phyloP scores from a whole-genome alignment of 2,888 invertebrate genomes.

The Resseliella maxima region DNA sequence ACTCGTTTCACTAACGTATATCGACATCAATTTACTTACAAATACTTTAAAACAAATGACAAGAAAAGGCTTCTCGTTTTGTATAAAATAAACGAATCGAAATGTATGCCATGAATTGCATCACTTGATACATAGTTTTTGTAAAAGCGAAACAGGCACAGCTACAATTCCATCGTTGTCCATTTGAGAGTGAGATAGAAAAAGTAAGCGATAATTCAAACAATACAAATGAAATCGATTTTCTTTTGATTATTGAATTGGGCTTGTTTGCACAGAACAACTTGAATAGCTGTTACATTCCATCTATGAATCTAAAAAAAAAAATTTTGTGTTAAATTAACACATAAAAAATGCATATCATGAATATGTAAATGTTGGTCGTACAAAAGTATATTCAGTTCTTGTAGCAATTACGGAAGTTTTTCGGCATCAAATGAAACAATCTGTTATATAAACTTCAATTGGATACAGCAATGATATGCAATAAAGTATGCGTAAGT shows the following conservation, averaged over 20 bases:
- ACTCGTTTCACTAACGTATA: neutral
- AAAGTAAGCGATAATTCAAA: too few relatives aligned
- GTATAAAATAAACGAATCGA: neutral
- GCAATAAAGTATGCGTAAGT: neutral
- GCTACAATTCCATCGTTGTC: too few relatives aligned
- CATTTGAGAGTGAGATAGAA: too few relatives aligned
- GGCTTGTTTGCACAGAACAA: too few relatives aligned
- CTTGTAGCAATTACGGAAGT: too few relatives aligned
- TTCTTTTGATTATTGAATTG: neutral
- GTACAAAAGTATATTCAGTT: too few relatives aligned
- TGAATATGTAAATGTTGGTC: too few relatives aligned
- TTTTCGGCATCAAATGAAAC: neutral
- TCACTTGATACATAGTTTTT: neutral
- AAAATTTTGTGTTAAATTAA: neutral
- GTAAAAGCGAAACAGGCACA: too few relatives aligned
- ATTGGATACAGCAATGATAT: neutral
- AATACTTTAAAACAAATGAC: constrained; percentile 25
- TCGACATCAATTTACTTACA: constrained; percentile 15
- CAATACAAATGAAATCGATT: neutral
- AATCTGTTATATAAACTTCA: neutral
- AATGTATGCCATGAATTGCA: neutral
- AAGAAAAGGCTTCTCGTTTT: neutral
- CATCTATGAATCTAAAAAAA: neutral
- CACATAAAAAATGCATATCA: too few relatives aligned
- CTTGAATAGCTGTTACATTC: neutral